Base-by-base conservation (phyloP, 1,140 invertebrate genomes). In the Archegozetes longisetosus region DNA sequence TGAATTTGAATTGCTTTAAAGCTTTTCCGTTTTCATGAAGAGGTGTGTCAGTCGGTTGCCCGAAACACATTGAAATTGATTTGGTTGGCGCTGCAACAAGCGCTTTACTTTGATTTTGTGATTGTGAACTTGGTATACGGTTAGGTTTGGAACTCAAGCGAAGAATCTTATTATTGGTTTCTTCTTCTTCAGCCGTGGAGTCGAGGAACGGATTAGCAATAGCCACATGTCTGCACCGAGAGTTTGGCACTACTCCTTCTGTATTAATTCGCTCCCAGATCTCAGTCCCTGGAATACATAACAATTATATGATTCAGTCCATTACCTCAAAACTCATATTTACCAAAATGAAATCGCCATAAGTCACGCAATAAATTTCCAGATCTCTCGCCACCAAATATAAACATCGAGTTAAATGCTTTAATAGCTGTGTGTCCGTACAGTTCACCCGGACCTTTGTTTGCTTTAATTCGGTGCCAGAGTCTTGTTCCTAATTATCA, bases 291-390 rank as follows among this genome's bases (percentile, higher is more conserved):
- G 70, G 9, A 70, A 71, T 47, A 62, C 26, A 59, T 14, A 63
- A 60, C 14, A 22, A n/a, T 1, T 48, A 48, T 48, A 14, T n/a
- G 22, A 48, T n/a, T 2, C 46, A 48, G 46, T 1, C 46, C 53
- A 56, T 52, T 58, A 52, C 20, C 26, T 49, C 14, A 13, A 14
- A 28, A 25, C 3, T 1, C n/a, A 17, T 24, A 70, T 71, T 73
- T 77, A 88, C 85, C 81, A 70, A 88, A 88, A 72, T 86, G 84
- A 75, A 86, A 89, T 70, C 84, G 79, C 87, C 88, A 91, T 1
- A 91, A 72, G 66, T 89, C 86, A 70, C 86, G 85, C 20, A 78
- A 80, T 9, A 82, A 74, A 55, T 81, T 75, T 1, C 85, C 85
- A 17, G 52, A 52, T 62, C 79, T 77, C 68, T 89, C 86, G 0